These are phyloP conservation scores for Xenus cinereus DNA, from an alignment of 2,113 vertebrate genomes.

Conservation along the genomic window DNA sequence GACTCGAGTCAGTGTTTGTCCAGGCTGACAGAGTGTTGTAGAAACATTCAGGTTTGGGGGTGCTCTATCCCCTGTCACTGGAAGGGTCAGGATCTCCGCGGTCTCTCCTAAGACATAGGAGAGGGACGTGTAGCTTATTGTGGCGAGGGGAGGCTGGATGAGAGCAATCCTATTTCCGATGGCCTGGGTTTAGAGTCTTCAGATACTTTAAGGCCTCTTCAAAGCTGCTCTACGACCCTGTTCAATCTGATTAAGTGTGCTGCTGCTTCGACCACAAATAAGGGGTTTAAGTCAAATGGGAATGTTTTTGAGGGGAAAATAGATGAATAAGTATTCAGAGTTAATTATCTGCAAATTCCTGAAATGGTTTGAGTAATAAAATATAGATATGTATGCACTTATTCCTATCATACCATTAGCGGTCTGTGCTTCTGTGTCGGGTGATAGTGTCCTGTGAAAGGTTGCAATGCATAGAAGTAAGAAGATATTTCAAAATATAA, in stretches of 20 bases:
- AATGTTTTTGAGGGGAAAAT: not conserved
- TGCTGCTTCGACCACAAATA: not conserved
- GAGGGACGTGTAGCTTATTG: rapidly evolving
- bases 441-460: not conserved
- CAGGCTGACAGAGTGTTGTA: not conserved
- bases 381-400: not conserved
- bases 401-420: not conserved
- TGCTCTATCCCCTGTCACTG: not conserved
- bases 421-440: not conserved
- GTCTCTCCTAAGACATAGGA: not conserved
- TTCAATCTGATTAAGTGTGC: not conserved
- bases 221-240: not conserved
- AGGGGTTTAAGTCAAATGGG: not conserved
- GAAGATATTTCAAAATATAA: not conserved
- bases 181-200: not conserved
- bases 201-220: not conserved
- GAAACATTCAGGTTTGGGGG: not conserved
- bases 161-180: not conserved
- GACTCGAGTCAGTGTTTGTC: not conserved
- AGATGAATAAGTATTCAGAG: not conserved
- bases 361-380: slow-evolving; percentile 13
- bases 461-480: not conserved
- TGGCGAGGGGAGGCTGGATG: not conserved
- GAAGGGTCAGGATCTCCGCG: not conserved
- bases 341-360: slow-evolving; percentile 8